A percentile compares a stretch with the other conserved stretches of the same genome.
These are phyloP conservation scores for Thamnophis sirtalis DNA, from an alignment of 2,113 vertebrate species.

Conservation along the genomic window DNA sequence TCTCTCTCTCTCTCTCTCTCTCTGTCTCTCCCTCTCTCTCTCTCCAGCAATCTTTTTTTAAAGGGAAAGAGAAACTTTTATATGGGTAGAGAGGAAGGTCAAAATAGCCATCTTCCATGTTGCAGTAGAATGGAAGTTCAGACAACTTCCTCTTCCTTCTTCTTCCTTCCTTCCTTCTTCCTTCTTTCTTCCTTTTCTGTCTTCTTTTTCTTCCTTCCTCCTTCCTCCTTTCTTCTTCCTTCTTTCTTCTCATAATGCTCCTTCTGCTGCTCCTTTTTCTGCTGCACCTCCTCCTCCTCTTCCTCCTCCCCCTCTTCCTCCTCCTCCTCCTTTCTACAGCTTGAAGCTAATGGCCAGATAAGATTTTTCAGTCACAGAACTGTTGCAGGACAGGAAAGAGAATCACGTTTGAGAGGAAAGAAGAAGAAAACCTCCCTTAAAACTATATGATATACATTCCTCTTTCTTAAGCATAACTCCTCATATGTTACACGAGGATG, in stretches of 20 bases:
- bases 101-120: neutral
- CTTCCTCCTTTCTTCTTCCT: no score
- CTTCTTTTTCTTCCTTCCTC: no score
- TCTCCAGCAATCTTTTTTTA: neutral
- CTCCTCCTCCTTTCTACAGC: neutral
- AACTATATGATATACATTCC: neutral
- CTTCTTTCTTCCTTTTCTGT: no score
- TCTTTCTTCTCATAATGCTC: no score
- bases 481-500: neutral
- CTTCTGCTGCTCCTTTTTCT: neutral
- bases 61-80: neutral
- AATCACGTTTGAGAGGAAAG: neutral
- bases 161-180: neutral
- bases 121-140: neutral
- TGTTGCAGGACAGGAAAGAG: neutral
- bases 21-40: no score
- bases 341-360: neutral
- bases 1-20: no score
- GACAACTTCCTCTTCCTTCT: no score
- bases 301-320: no score
- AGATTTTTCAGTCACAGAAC: neutral
- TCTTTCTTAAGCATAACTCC: neutral
- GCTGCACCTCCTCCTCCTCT: neutral
- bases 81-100: neutral
- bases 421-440: neutral